Evolutionary conservation across 2,888 invertebrate genomes (phyloP).

Genomic region (Ectemnius continuus): DNA sequence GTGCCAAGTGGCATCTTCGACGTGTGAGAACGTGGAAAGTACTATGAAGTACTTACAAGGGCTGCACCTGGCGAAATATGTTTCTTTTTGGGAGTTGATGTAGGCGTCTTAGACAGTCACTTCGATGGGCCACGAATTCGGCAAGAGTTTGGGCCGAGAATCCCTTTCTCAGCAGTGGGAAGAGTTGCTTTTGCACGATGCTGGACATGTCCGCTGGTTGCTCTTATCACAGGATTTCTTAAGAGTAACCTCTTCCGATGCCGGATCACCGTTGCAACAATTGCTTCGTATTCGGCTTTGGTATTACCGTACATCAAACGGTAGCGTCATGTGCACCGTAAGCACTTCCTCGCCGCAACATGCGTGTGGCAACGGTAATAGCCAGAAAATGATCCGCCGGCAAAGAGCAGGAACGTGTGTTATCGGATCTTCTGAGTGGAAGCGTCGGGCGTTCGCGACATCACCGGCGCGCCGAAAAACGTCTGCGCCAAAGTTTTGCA

Average conservation of each 20-base stretch:
- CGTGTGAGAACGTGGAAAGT: not conserved
- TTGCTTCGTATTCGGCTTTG: no score
- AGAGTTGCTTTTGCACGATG: conserved; percentile 19
- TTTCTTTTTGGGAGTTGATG: not conserved
- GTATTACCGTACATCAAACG: not conserved
- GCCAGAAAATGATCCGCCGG: not conserved
- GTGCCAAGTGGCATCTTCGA: no score
- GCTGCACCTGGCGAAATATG: not conserved
- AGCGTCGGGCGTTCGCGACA: conserved; percentile 2
- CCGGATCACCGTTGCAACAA: not conserved
- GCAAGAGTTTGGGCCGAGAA: not conserved
- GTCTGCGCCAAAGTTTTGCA: conserved; percentile 6
- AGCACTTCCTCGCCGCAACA: not conserved
- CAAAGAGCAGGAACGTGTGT: not conserved
- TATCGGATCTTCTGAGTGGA: not conserved
- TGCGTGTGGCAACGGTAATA: not conserved
- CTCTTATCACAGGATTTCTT: not conserved
- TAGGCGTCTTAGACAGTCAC: not conserved
- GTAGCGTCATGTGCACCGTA: not conserved
- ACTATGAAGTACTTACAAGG: not conserved
- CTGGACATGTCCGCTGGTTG: conserved; percentile 26
- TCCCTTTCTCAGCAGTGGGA: conserved; percentile 17
- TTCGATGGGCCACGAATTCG: not conserved
- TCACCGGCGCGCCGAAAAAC: conserved; percentile 2
- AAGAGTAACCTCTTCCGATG: conserved; percentile 14